Base-by-base conservation (phyloP, 2,113 vertebrate genomes). In the Micronycteris hirsuta region DNA sequence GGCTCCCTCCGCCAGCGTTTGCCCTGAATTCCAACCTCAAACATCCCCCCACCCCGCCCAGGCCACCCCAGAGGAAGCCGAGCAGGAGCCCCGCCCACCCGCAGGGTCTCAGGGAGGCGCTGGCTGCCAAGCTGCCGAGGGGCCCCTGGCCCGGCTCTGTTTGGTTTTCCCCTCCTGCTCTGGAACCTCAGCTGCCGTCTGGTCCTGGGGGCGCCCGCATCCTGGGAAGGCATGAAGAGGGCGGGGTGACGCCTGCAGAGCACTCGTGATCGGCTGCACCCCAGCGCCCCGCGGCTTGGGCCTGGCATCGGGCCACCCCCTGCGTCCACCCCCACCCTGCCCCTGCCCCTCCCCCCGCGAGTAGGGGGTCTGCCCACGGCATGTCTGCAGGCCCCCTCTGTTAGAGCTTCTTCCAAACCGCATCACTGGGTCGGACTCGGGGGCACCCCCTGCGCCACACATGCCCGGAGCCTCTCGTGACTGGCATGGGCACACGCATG, bases 121-220 rank as follows among this genome's bases (percentile, higher is more conserved):
- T 8, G 94, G 49, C 94, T 92, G 96, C 95, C 95, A 86, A 90
- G 85, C 87, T 68, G 70, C 96, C 19, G 49, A 47, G 82, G 92
- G 93, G 82, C 95, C 52, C 24, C 93, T 47, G 61, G 92, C 93
- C 71, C 1, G n/a, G 94, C 65, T 93, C 95, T 77, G 88, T 90
- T 96, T 90, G 96, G 85, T 91, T 97, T 96, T 74, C 95, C 81
- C 87, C 91, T 96, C 94, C 94, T 90, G 91, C 94, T 94, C 93
- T 1, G 82, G 93, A 90, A 33, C 74, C 93, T 94, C 95, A 95
- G 96, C 80, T 68, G 61, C 94, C 38, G 76, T 93, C 94, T 80
- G 9, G 88, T 93, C 84, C 3, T 3, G 58, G 91, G 88, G 95
- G 88, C 70, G 63, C 91, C 94, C 76, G 17, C 10, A 2, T 63